A percentile compares a stretch with the other conserved stretches of the same genome.
Conservation (phyloP, 23 tunicate genomes). For the Styela clava region DNA sequence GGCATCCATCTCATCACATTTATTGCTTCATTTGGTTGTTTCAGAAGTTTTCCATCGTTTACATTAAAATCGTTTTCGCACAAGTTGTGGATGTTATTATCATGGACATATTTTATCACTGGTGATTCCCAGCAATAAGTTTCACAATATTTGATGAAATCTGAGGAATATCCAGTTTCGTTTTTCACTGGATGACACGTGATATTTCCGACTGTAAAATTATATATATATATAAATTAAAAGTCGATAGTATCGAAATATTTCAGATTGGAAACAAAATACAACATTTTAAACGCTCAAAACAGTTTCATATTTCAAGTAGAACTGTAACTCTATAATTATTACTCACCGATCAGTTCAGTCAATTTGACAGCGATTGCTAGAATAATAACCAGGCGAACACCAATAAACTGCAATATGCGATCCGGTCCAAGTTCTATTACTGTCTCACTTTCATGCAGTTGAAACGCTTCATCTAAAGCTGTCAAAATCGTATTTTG, state of each 20-base stretch:
- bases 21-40: neutral
- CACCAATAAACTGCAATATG: neutral
- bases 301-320: too few relatives aligned
- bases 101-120: too few relatives aligned
- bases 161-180: neutral
- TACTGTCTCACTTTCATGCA: neutral
- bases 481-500: neutral
- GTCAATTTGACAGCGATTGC: neutral
- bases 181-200: constrained; percentile 28
- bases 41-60: neutral
- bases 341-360: constrained; percentile 20
- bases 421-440: neutral
- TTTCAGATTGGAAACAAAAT: too few relatives aligned
- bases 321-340: too few relatives aligned
- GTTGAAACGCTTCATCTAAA: neutral
- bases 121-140: constrained; percentile 51
- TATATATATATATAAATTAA: too few relatives aligned
- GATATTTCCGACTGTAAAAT: constrained; percentile 4
- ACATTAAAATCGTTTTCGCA: neutral
- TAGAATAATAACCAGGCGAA: neutral
- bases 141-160: constrained; percentile 30
- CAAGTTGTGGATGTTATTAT: neutral
- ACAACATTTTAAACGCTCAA: too few relatives aligned
- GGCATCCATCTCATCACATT: constrained; percentile 26
- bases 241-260: neutral